Percentiles rank a stretch among this genome's conserved stretches.
Conservation (phyloP, 1,140 invertebrate genomes). For the Vollenhovia emeryi region DNA sequence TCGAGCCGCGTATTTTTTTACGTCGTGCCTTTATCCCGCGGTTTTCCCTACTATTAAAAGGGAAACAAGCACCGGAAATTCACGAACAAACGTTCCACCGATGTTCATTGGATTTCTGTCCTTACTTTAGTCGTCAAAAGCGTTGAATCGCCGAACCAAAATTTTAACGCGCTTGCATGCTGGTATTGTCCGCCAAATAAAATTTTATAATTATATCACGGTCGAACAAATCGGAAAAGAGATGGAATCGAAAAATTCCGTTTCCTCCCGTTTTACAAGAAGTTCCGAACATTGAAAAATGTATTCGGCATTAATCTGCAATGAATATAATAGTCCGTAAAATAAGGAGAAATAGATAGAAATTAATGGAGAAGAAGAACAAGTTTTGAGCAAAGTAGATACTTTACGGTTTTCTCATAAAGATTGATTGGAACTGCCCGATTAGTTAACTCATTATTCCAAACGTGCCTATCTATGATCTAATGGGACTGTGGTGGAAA, state of each 20-base stretch:
- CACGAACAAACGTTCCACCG: slow-evolving; percentile 20
- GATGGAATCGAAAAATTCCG: neutral
- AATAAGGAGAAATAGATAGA: neutral
- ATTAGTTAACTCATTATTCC: neutral
- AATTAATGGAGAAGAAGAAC: neutral
- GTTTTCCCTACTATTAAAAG: slow-evolving; percentile 15
- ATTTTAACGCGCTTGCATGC: slow-evolving; percentile 49
- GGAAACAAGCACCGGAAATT: slow-evolving; percentile 58
- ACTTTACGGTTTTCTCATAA: neutral
- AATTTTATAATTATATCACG: slow-evolving; percentile 38
- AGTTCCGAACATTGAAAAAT: neutral
- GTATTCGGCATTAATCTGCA: neutral
- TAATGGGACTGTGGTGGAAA: neutral
- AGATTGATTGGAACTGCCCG: neutral
- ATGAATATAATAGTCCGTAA: neutral
- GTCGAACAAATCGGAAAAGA: slow-evolving; percentile 10
- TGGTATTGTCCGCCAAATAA: neutral
- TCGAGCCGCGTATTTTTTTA: slow-evolving; percentile 26
- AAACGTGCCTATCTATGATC: neutral
- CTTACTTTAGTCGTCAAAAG: slow-evolving; percentile 44
- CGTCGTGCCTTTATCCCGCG: neutral
- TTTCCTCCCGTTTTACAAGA: neutral
- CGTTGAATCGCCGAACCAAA: slow-evolving; percentile 42
- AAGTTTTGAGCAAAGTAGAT: neutral
- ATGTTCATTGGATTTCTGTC: slow-evolving; percentile 38